Evolutionary conservation across 2,888 invertebrate genomes (phyloP).

Genomic region (Iphiclides podalirius): DNA sequence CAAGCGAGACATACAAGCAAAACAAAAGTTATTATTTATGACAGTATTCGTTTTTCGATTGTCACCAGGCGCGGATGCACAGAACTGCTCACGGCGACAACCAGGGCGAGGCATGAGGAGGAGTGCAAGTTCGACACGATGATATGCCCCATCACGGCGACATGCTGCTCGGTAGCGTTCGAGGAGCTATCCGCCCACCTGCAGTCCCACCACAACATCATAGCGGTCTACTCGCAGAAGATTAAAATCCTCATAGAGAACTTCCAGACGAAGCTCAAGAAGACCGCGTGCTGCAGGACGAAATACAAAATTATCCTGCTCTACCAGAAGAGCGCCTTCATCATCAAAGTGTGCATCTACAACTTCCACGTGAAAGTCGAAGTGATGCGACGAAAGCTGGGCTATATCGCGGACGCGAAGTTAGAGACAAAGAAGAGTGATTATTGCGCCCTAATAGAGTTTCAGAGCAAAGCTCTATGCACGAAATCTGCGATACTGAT

Average conservation of each 20-base stretch:
- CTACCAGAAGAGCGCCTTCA: conserved; percentile 71
- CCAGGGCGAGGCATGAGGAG: conserved; percentile 68
- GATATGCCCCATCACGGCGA: conserved; percentile 68
- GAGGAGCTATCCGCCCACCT: conserved; percentile 68
- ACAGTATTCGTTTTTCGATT: no score
- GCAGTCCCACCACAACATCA: conserved; percentile 63
- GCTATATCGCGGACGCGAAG: conserved; percentile 62
- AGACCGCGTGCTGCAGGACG: conserved; percentile 70
- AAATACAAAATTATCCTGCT: conserved; percentile 72
- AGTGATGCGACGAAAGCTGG: conserved; percentile 69
- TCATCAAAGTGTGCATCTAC: conserved; percentile 74
- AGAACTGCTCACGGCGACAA: conserved; percentile 60
- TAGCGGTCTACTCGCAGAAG: conserved; percentile 72
- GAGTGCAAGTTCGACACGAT: conserved; percentile 70
- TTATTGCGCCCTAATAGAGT: conserved; percentile 68
- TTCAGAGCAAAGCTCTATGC: conserved; percentile 68
- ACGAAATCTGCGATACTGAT: conserved; percentile 70
- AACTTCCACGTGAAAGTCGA: conserved; percentile 73
- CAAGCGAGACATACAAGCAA: no score
- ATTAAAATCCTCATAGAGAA: conserved; percentile 74
- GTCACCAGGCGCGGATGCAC: conserved; percentile 70
- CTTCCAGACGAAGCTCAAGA: conserved; percentile 71
- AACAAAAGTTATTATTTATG: no score
- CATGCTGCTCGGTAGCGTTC: conserved; percentile 66
- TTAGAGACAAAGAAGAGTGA: conserved; percentile 66